A percentile compares a stretch with the other conserved stretches of the same genome.
Evolutionary conservation across 1,140 invertebrate genomes (phyloP).

Genomic region (Leptoteleia sp.): DNA sequence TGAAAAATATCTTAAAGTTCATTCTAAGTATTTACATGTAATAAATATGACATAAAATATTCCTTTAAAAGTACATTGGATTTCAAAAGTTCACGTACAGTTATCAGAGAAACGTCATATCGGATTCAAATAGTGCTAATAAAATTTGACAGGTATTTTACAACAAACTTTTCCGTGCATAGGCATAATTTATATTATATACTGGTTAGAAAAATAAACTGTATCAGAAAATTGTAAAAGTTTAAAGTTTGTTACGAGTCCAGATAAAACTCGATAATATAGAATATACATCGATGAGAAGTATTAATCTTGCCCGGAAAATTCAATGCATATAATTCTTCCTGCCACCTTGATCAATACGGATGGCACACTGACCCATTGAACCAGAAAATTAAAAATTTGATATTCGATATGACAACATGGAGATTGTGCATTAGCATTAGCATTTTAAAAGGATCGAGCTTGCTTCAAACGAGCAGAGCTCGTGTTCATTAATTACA

Average conservation of each 20-base stretch:
- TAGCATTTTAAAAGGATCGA: too few relatives aligned
- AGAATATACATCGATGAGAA: background rate
- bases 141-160: background rate
- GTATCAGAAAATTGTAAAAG: conserved; percentile 1
- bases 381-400: too few relatives aligned
- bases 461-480: too few relatives aligned
- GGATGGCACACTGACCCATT: conserved; percentile 5
- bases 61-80: conserved; percentile 1
- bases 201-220: conserved; percentile 9
- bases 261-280: background rate
- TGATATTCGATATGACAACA: too few relatives aligned
- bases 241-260: conserved; percentile 1
- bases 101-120: background rate
- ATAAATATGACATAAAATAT: background rate
- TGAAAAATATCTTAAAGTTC: too few relatives aligned
- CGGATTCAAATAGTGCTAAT: background rate
- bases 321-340: conserved; percentile 9
- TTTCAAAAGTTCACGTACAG: conserved; percentile 8
- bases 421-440: too few relatives aligned
- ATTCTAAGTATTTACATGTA: too few relatives aligned
- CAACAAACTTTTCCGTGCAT: background rate
- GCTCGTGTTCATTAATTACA: too few relatives aligned
- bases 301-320: background rate
- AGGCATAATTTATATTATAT: background rate
- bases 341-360: background rate